phyloP scores from a whole-genome alignment of 2,797 vertebrate genomes.

The Neopelma chrysocephalum region DNA sequence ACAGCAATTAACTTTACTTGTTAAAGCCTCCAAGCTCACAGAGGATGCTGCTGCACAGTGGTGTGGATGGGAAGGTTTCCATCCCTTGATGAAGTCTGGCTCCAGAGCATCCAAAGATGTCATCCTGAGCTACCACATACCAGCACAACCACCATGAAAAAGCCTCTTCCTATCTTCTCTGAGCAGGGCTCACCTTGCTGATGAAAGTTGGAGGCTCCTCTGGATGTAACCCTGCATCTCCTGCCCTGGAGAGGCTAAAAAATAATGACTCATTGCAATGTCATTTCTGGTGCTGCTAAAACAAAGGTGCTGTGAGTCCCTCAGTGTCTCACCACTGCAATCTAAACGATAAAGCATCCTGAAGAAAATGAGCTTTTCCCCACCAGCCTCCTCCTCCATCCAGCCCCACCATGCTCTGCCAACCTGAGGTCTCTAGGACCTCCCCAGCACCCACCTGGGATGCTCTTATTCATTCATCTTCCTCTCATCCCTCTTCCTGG shows the following conservation, averaged over 20 bases:
- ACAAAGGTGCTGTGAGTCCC: background rate
- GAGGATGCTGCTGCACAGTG: background rate
- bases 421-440: fast-evolving
- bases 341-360: conserved; percentile 4
- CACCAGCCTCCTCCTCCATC: background rate
- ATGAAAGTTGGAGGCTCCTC: background rate
- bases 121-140: background rate
- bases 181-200: background rate
- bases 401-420: fast-evolving
- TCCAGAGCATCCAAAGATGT: background rate
- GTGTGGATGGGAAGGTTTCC: background rate
- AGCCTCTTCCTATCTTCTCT: background rate
- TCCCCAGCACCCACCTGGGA: fast-evolving
- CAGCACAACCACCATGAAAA: background rate
- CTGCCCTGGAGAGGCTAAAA: background rate
- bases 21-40: background rate
- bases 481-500: background rate
- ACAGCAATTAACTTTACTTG: background rate
- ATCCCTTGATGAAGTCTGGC: background rate
- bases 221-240: background rate
- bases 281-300: conserved; percentile 37
- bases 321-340: background rate
- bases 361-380: background rate
- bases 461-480: background rate
- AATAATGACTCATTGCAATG: conserved; percentile 21